Evolutionary conservation across 2,888 invertebrate species (phyloP), one percentile per base, ranked within the genome.

Genomic region (Acanthococcus lagerstroemiae): DNA sequence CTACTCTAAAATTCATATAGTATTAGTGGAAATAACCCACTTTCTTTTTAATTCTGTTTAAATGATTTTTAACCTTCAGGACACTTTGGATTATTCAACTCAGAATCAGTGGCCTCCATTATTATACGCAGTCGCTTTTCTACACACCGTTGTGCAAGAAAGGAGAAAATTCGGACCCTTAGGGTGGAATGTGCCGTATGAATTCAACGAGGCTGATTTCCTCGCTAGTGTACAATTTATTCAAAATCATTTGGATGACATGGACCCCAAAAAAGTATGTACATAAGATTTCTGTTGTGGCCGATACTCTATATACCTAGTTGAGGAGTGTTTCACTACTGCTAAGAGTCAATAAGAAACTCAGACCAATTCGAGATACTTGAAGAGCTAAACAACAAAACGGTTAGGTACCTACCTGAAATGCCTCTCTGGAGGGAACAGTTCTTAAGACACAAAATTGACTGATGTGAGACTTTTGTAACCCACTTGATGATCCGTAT

Each of bases 101-200:
- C 85, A 94, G 72, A 79, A 86, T 0, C 94, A 95, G 75, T 96
- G 95, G 95, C 94, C 94, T 4, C 92, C 93, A 0, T 79, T 95
- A 66, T 78, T 96, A 17, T 96, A 95, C 72, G 90, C 92, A 0
- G 92, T 95, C 0, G 95, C 93, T 25, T 96, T 96, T 79, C 78
- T 96, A 30, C 95, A 96, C 72, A 95, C 95, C 0, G 90, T 95
- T 26, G 87, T 96, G 0, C 95, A 95, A 78, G 96, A 96, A 76
- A 81, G 95, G 69, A 80, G 95, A 70, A 96, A 96, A 78, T 96
- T 95, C 75, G 95, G 96, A 0, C 93, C 95, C 0, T 81, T 96
- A 15, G 95, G 95, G 7, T 96, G 96, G 96, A 96, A 96, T 75
- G 82, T 95, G 70, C 93, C 95, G 0, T 96, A 96, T 73, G 95